These are phyloP conservation scores for Eulemur macaco DNA, from an alignment of 2,113 vertebrate species.

Conservation along the genomic window DNA sequence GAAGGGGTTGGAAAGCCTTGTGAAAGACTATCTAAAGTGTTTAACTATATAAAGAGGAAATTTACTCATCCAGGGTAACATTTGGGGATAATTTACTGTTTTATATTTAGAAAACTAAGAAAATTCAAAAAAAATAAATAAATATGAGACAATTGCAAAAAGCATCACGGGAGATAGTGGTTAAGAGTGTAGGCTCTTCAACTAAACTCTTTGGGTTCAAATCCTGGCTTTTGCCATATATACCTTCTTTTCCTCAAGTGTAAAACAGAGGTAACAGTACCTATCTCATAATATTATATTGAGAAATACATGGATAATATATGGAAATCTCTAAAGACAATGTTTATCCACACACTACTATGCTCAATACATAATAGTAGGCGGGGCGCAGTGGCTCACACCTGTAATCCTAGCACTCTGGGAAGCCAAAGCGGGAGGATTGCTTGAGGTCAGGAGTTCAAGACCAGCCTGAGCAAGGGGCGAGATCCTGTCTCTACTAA, in stretches of 20 bases:
- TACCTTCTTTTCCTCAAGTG: neutral
- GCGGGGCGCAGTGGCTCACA: too few species aligned
- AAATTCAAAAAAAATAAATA: neutral
- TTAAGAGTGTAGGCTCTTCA: neutral
- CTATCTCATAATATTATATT: neutral
- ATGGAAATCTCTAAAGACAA: neutral
- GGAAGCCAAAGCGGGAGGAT: too few species aligned
- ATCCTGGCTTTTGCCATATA: neutral
- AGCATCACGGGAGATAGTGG: neutral
- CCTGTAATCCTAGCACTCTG: too few species aligned
- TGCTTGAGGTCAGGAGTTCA: too few species aligned
- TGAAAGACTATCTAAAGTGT: neutral
- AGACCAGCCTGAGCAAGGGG: too few species aligned
- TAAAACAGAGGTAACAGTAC: neutral
- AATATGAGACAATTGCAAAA: neutral
- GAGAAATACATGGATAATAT: neutral
- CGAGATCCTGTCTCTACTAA: too few species aligned
- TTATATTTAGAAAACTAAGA: neutral
- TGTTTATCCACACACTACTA: neutral
- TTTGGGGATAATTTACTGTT: neutral
- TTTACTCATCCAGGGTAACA: neutral
- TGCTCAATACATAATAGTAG: neutral
- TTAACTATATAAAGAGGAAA: neutral
- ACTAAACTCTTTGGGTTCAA: neutral
- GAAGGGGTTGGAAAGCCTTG: neutral